phyloP scores from a whole-genome alignment of 2,888 invertebrate species.

The Paralinhomoeus sp. region DNA sequence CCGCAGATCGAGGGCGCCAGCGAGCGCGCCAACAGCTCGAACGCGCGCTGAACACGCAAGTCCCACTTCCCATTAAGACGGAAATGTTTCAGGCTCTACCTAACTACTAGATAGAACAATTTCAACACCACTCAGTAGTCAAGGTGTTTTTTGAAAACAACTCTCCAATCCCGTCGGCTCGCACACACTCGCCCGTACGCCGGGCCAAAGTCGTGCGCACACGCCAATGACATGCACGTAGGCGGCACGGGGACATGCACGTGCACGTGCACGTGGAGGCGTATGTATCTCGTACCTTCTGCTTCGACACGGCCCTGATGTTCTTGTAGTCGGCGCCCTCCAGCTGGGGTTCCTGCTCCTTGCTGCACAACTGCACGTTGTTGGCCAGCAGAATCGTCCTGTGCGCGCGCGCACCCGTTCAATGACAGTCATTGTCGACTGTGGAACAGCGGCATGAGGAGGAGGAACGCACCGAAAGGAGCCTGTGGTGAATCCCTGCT shows the following conservation, averaged over 20 bases:
- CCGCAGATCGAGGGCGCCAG: constrained; percentile 94
- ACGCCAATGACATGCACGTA: no score
- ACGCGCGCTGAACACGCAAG: constrained; percentile 40
- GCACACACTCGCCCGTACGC: no score
- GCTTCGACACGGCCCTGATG: constrained; percentile 49
- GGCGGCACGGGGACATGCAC: no score
- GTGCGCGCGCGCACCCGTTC: constrained; percentile 16
- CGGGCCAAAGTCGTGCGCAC: no score
- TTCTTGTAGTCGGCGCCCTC: constrained; percentile 63
- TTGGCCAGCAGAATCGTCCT: constrained; percentile 81
- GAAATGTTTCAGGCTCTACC: no score
- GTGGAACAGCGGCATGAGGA: background rate
- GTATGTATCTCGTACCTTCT: constrained; percentile 7
- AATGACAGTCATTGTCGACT: background rate
- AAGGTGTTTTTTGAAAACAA: background rate
- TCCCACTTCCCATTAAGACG: no score
- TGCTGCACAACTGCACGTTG: constrained; percentile 64
- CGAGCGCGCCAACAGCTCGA: constrained; percentile 65
- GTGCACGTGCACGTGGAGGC: no score
- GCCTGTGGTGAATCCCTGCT: constrained; percentile 72
- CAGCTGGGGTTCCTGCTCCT: constrained; percentile 45
- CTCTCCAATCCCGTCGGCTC: no score
- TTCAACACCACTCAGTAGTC: no score
- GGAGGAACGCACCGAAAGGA: constrained; percentile 36
- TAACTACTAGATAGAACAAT: no score